phyloP scores from a whole-genome alignment of 2,113 vertebrate genomes.

The Procavia capensis region DNA sequence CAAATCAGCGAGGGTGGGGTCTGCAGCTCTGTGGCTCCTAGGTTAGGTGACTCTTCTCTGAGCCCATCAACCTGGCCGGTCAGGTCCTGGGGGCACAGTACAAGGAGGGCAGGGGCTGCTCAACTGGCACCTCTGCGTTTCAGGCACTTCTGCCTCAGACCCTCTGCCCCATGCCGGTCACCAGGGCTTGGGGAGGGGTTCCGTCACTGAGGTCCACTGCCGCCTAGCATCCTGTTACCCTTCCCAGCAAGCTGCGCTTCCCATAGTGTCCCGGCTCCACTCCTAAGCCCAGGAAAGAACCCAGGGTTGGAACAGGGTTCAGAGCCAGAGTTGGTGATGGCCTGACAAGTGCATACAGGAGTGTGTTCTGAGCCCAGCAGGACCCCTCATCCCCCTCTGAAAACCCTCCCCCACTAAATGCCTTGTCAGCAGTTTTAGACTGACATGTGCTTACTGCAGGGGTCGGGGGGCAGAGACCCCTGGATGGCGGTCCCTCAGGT shows the following conservation, averaged over 20 bases:
- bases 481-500: not conserved
- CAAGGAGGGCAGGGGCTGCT: not conserved
- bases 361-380: not conserved
- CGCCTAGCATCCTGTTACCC: not conserved
- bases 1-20: not conserved
- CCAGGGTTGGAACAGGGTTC: not conserved
- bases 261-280: not conserved
- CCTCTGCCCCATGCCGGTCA: not conserved
- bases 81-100: not conserved
- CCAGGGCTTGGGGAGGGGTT: not conserved
- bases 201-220: not conserved
- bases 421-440: not conserved
- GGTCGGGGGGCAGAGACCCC: no score
- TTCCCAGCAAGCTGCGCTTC: not conserved
- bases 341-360: not conserved
- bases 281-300: not conserved
- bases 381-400: not conserved
- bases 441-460: not conserved
- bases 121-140: not conserved
- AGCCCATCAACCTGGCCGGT: not conserved
- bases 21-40: not conserved
- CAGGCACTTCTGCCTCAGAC: not conserved
- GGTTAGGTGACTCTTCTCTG: not conserved
- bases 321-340: not conserved
- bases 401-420: conserved; percentile 6